phyloP scores from a whole-genome alignment of 2,888 invertebrate genomes.

The Eupithecia dodoneata region DNA sequence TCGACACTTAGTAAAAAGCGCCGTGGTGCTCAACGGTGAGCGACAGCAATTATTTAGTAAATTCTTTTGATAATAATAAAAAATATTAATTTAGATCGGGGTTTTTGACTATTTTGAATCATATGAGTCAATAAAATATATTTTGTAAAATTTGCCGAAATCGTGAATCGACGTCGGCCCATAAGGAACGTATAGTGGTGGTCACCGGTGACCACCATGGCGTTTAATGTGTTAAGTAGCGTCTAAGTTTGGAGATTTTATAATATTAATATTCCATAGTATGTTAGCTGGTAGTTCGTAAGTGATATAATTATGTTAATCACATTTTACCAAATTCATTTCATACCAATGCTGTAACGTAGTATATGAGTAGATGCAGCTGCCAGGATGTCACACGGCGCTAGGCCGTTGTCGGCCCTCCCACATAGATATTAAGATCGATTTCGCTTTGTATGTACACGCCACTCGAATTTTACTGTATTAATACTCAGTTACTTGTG shows the following conservation, averaged over 20 bases:
- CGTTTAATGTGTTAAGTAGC: too few species aligned
- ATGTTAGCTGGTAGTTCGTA: slow-evolving; percentile 74
- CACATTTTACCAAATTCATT: slow-evolving; percentile 78
- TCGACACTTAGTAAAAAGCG: too few species aligned
- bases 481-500: slow-evolving; percentile 54
- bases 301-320: slow-evolving; percentile 62
- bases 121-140: too few species aligned
- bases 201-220: too few species aligned
- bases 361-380: slow-evolving; percentile 61
- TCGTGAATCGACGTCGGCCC: too few species aligned
- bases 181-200: too few species aligned
- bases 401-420: slow-evolving; percentile 3
- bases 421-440: slow-evolving; percentile 31
- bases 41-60: too few species aligned
- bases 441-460: slow-evolving; percentile 24
- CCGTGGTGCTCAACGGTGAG: too few species aligned
- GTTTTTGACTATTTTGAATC: too few species aligned
- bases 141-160: too few species aligned
- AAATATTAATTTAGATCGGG: too few species aligned
- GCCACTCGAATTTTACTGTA: slow-evolving; percentile 16
- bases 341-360: slow-evolving; percentile 81
- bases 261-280: slow-evolving; percentile 67
- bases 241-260: slow-evolving; percentile 70
- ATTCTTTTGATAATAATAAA: too few species aligned
- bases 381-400: slow-evolving; percentile 30